phyloP scores from a whole-genome alignment of 2,888 invertebrate genomes.

The Dorcus hopei region DNA sequence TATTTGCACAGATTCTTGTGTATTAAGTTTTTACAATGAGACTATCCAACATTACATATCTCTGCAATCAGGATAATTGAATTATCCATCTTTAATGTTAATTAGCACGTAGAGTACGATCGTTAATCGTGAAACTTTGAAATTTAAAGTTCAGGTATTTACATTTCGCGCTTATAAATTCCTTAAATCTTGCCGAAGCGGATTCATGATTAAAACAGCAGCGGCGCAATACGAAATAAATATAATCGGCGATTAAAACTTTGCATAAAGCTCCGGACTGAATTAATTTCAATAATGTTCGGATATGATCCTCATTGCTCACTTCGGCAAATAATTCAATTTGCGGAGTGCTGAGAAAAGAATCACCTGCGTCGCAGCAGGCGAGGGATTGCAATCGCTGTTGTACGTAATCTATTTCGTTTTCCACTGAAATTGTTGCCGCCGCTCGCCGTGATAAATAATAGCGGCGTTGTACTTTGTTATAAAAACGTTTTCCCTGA shows the following conservation, averaged over 20 bases:
- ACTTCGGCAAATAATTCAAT: conserved; percentile 2
- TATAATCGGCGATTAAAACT: background rate
- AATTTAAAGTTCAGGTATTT: too few relatives aligned
- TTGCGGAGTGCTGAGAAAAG: conserved; percentile 2
- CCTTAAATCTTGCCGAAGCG: too few relatives aligned
- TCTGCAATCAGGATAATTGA: too few relatives aligned
- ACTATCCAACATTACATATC: too few relatives aligned
- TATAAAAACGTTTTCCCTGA: background rate
- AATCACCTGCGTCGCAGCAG: conserved; percentile 1
- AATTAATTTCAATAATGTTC: conserved; percentile 1
- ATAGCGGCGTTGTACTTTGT: background rate
- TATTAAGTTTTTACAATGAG: too few relatives aligned
- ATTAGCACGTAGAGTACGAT: too few relatives aligned
- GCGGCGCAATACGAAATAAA: background rate
- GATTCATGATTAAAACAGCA: too few relatives aligned
- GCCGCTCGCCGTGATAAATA: background rate
- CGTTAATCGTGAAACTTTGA: too few relatives aligned
- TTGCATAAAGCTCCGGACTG: background rate
- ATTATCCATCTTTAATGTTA: too few relatives aligned
- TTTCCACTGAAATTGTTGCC: conserved; percentile 1
- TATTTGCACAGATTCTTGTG: too few relatives aligned
- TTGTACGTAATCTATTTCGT: background rate
- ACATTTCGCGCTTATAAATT: too few relatives aligned
- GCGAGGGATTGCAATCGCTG: background rate
- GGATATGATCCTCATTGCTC: background rate